phyloP scores from a whole-genome alignment of 2,888 invertebrate species.

The Amphipyra tragopoginis region DNA sequence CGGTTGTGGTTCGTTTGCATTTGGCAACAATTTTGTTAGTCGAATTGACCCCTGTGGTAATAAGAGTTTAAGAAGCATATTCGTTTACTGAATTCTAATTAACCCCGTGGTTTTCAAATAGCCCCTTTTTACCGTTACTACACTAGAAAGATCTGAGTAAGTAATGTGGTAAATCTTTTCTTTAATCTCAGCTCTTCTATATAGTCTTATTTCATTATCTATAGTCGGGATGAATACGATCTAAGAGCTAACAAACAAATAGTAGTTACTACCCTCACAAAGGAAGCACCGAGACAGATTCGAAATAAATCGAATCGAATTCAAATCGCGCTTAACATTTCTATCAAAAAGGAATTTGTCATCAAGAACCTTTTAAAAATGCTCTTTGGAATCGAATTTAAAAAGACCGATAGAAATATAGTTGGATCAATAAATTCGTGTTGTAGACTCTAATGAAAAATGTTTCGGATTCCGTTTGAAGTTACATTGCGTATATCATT shows the following conservation, averaged over 20 bases:
- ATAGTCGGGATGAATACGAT: constrained; percentile 10
- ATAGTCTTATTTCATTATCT: not conserved
- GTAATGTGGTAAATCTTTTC: too few relatives aligned
- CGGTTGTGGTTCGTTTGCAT: too few relatives aligned
- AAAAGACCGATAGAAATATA: constrained; percentile 21
- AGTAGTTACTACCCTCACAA: constrained; percentile 29
- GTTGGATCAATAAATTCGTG: constrained; percentile 15
- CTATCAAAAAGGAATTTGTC: constrained; percentile 51
- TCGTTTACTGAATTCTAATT: too few relatives aligned
- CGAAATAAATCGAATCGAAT: constrained; percentile 50
- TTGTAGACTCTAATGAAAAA: constrained; percentile 30
- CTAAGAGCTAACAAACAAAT: constrained; percentile 35
- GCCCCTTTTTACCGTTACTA: too few relatives aligned
- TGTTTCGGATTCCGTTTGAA: constrained; percentile 28
- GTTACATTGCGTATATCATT: constrained; percentile 12
- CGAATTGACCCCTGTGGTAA: too few relatives aligned
- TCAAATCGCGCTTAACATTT: constrained; percentile 47
- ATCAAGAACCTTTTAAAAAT: constrained; percentile 44
- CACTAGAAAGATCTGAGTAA: too few relatives aligned
- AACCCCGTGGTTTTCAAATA: too few relatives aligned
- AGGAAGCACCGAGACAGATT: constrained; percentile 24
- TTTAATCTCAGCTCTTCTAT: not conserved
- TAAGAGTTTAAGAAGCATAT: too few relatives aligned
- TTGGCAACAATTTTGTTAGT: too few relatives aligned
- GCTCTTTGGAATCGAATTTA: constrained; percentile 34